These are phyloP conservation scores for Lutjanus campechanus DNA, from an alignment of 2,797 vertebrate genomes.

Conservation along the genomic window DNA sequence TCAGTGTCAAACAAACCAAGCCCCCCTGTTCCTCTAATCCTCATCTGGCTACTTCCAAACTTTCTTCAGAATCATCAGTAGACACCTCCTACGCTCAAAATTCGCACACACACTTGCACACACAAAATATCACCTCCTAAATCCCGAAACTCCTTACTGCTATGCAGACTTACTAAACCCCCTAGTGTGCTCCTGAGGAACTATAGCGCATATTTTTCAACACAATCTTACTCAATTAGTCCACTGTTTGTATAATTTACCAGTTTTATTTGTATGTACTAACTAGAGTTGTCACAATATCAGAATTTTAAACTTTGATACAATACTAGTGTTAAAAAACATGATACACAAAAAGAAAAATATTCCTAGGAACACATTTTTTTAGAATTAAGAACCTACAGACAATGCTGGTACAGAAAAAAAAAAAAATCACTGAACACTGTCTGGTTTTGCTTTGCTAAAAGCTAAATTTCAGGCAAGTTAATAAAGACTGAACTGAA, in stretches of 20 bases:
- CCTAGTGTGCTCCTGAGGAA: conserved; percentile 1
- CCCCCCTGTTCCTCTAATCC: conserved; percentile 33
- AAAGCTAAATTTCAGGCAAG: no score
- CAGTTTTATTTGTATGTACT: background rate
- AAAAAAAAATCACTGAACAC: no score
- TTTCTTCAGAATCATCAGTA: conserved; percentile 36
- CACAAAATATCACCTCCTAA: background rate
- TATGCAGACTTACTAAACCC: background rate
- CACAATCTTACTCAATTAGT: background rate
- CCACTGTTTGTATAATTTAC: no score
- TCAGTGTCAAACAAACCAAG: conserved; percentile 66
- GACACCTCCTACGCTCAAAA: conserved; percentile 30
- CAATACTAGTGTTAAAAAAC: no score
- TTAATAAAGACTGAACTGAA: no score
- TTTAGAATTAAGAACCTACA: no score
- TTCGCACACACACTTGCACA: conserved; percentile 12
- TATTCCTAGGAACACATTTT: no score
- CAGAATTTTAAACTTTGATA: no score
- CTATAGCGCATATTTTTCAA: background rate
- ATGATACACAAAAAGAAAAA: no score
- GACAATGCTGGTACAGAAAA: no score
- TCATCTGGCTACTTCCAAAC: conserved; percentile 42
- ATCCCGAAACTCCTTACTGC: background rate
- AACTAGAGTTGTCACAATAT: no score
- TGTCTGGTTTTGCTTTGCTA: no score